Evolutionary conservation across 2,888 invertebrate species (phyloP), one percentile per base, ranked within the genome.

Genomic region (Dione vanillae): DNA sequence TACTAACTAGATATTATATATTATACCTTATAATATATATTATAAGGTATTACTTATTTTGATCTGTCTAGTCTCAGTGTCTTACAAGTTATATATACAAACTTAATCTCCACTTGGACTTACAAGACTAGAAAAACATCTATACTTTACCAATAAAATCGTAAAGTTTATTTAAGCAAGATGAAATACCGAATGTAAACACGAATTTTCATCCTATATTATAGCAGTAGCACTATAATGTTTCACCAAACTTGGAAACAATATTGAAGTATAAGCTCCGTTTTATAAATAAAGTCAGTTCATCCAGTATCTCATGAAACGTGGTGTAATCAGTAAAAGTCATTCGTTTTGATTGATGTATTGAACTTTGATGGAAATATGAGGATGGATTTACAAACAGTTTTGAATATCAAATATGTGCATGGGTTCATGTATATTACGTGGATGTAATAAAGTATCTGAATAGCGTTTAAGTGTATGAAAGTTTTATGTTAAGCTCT

Each of bases 281-380:
- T 45, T 61, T 61, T 41, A 61, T 45, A 61, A 61, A 45, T 41
- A 11, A 61, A 45, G 45, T 43, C 45, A 43, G 43, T 59, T 56
- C 51, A 58, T 41, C 37, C 47, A 27, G 61, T 59, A 59, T 61
- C 45, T 61, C 61, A 61, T 61, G 43, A 61, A 61, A 45, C 43
- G 59, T 45, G 43, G 45, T 45, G 45, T 61, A 61, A 61, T 61
- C 61, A 61, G 61, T 61, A 45, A 61, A 45, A 61, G 45, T 45
- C 61, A 61, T 61, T 61, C 61, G 61, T 35, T 61, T 43, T 45
- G 45, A 45, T 61, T 45, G 45, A 61, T 45, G 61, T 61, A 61
- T 61, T 61, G 61, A 45, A 61, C 45, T 61, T 45, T 61, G 61
- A 45, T 45, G 61, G 61, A 61, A 61, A 61, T 61, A 45, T 61